These are phyloP conservation scores for Labia minor DNA, from an alignment of 2,888 invertebrate genomes.

Conservation along the genomic window DNA sequence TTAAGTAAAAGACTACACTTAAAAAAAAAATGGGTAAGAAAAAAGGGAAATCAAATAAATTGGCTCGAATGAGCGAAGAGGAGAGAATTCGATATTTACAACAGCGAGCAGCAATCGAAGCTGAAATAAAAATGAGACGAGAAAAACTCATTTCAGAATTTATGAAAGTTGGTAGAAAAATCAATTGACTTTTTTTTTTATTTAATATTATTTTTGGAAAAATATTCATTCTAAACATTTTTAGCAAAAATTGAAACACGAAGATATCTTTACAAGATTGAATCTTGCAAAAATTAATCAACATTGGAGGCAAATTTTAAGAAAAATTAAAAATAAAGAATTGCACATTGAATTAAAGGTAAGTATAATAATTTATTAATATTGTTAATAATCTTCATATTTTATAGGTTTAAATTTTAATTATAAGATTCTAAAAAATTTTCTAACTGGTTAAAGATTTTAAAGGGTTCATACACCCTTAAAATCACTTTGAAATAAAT, in stretches of 20 bases:
- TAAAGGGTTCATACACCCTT: no score
- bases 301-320: conserved; percentile 67
- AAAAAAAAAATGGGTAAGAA: conserved; percentile 42
- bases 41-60: conserved; percentile 60
- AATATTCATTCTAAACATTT: conserved; percentile 29
- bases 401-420: conserved; percentile 20
- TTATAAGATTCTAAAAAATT: conserved; percentile 26
- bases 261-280: conserved; percentile 64
- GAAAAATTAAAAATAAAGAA: conserved; percentile 65
- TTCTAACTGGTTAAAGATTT: conserved; percentile 15
- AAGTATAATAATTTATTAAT: conserved; percentile 22
- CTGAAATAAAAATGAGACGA: conserved; percentile 67
- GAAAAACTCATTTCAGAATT: conserved; percentile 68
- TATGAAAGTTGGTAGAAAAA: conserved; percentile 56
- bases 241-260: conserved; percentile 71
- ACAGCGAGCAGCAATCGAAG: conserved; percentile 69
- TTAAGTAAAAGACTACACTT: no score
- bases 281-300: conserved; percentile 78
- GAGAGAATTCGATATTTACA: conserved; percentile 70
- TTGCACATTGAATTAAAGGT: conserved; percentile 58
- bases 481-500: no score
- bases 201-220: no score
- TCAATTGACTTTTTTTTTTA: not conserved
- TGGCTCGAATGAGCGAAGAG: conserved; percentile 77
- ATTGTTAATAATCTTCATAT: not conserved